These are phyloP conservation scores for Protaetia brevitarsis DNA, from an alignment of 1,140 invertebrate species.

Conservation along the genomic window DNA sequence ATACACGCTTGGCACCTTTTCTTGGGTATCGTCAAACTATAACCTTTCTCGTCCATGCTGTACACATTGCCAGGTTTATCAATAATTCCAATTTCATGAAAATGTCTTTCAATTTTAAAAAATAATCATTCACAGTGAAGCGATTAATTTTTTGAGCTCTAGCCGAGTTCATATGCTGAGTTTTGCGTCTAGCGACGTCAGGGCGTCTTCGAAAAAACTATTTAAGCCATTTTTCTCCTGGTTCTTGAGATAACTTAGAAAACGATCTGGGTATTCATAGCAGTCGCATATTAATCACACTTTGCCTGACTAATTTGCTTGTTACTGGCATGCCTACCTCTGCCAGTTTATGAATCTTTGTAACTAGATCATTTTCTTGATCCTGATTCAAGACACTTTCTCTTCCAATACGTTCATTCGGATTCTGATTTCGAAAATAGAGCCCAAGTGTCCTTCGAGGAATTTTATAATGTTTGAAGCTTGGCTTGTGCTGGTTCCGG, in stretches of 20 bases:
- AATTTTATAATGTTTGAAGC: background rate
- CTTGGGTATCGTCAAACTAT: background rate
- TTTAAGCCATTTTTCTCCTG: too few species aligned
- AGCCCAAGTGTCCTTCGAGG: background rate
- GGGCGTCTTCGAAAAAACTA: too few species aligned
- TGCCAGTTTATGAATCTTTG: background rate
- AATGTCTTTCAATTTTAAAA: background rate
- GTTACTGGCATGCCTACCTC: background rate
- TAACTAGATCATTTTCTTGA: background rate
- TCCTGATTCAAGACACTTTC: background rate
- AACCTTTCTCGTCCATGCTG: background rate
- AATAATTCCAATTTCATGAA: background rate
- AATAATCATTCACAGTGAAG: too few species aligned
- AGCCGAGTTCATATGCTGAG: too few species aligned
- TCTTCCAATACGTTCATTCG: background rate
- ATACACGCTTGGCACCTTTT: background rate
- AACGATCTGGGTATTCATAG: background rate
- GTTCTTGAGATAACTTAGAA: background rate
- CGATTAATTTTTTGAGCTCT: too few species aligned
- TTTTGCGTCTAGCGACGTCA: background rate
- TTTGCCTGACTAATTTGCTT: background rate
- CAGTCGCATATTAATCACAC: background rate
- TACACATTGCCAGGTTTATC: too few species aligned
- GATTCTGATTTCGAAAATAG: background rate
- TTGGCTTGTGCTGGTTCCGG: background rate